Base-by-base conservation (phyloP, 2,797 vertebrate genomes). In the Mico argentatus region DNA sequence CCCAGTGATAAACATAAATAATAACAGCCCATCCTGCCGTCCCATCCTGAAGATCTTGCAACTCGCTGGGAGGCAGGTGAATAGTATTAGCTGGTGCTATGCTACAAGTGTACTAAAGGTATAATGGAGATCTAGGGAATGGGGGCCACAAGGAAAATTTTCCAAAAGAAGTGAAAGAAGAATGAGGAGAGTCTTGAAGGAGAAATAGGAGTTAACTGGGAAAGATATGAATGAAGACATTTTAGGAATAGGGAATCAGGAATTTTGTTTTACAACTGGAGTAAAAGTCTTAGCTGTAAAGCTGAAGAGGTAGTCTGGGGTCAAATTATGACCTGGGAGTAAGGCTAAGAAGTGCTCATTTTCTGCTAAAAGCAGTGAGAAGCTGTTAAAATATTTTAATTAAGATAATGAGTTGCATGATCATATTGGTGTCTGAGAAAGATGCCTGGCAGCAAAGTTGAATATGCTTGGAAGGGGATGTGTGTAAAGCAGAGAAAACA, bases 301-400 rank as follows among this genome's bases (percentile, higher is more conserved):
- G 4, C 57, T 55, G 48, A 92, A n/a, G 24, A 77, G 14, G 4
- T 72, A 84, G 87, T 2, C 5, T 61, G 24, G 64, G 26, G 64
- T 80, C 22, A 67, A 12, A 48, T 87, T 67, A 91, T 83, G 48
- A 70, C 20, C 48, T 77, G 15, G 55, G 17, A 77, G 41, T 17
- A 96, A 70, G 6, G 22, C 46, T 94, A 67, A 93, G 46, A 80
- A 57, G 80, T 81, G 2, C 14, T 89, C 61, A 26, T 88, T 91
- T 91, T 72, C 90, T 90, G 67, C 30, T n/a, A 30, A 96, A 91
- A 77, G 82, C 15, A 26, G 44, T 30, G 79, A 24, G 57, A 88
- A 90, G 26, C 33, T 92, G 44, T 83, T 27, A 57, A 92, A 92
- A 72, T 55, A 61, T 85, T 93, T 97, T 93, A 88, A 84, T 91